A percentile compares a stretch with the other conserved stretches of the same genome.
phyloP scores from a whole-genome alignment of 2,888 invertebrate genomes.

The Pterostichus madidus region DNA sequence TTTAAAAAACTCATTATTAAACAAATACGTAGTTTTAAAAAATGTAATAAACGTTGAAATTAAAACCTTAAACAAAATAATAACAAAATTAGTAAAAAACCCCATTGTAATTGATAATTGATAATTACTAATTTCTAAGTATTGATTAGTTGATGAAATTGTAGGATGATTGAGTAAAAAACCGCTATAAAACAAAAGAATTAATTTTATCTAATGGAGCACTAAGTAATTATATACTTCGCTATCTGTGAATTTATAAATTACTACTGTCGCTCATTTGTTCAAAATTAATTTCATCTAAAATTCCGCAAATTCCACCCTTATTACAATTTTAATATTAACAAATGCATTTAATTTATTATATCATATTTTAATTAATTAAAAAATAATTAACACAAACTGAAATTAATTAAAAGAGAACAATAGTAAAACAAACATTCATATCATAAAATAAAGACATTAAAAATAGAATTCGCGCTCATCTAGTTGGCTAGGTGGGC shows the following conservation, averaged over 20 bases:
- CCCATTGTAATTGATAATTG: no score
- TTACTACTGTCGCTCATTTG: conserved; percentile 31
- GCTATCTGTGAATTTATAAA: conserved; percentile 38
- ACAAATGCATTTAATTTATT: conserved; percentile 24
- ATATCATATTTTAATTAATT: conserved; percentile 24
- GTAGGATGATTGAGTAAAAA: not conserved
- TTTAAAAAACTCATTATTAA: no score
- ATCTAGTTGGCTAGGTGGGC: not conserved
- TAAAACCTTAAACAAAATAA: no score
- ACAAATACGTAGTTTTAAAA: no score
- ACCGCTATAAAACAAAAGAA: conserved; percentile 8
- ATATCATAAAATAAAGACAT: no score
- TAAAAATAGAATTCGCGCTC: no score
- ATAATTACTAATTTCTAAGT: no score
- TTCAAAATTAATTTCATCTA: conserved; percentile 22
- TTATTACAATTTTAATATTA: conserved; percentile 16
- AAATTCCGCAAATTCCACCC: not conserved
- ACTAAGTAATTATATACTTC: conserved; percentile 20
- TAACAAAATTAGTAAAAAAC: no score
- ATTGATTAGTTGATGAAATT: conserved; percentile 4
- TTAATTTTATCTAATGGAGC: conserved; percentile 33
- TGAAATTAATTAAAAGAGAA: not conserved
- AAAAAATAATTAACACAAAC: conserved; percentile 9
- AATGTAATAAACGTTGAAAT: no score
- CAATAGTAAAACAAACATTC: no score